These are phyloP conservation scores for Brachypalpus laphriformis DNA, from an alignment of 2,888 invertebrate genomes.

Conservation along the genomic window DNA sequence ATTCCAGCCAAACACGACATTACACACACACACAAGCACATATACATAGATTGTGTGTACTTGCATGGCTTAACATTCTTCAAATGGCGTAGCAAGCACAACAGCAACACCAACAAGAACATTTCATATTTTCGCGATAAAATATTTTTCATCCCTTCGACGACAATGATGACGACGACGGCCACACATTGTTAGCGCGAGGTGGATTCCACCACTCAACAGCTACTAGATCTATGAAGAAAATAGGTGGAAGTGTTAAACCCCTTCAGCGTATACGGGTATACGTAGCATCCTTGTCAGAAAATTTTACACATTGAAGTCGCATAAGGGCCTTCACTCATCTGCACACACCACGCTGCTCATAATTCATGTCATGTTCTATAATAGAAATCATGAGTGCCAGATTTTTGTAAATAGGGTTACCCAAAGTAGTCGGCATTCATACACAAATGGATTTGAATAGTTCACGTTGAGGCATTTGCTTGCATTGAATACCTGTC, in stretches of 20 bases:
- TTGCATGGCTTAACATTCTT: constrained; percentile 12
- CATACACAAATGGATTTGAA: neutral
- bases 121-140: constrained; percentile 25
- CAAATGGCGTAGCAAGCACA: neutral
- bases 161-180: neutral
- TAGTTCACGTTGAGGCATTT: constrained; percentile 12
- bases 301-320: constrained; percentile 34
- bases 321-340: constrained; percentile 41
- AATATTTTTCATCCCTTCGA: constrained; percentile 22
- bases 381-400: constrained; percentile 45
- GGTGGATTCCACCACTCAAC: constrained; percentile 25
- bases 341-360: constrained; percentile 10
- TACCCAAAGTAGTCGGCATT: no score
- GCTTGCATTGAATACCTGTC: constrained; percentile 5
- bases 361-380: constrained; percentile 54
- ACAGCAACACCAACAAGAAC: constrained; percentile 2
- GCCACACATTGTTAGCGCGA: constrained; percentile 15
- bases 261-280: neutral
- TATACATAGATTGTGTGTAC: neutral
- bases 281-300: constrained; percentile 12
- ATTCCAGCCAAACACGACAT: neutral
- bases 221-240: constrained; percentile 7
- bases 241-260: constrained; percentile 3
- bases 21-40: neutral
- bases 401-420: constrained; percentile 18